A percentile compares a stretch with the other conserved stretches of the same genome.
Conservation (phyloP, 2,888 invertebrate genomes). For the Diadromus collaris region DNA sequence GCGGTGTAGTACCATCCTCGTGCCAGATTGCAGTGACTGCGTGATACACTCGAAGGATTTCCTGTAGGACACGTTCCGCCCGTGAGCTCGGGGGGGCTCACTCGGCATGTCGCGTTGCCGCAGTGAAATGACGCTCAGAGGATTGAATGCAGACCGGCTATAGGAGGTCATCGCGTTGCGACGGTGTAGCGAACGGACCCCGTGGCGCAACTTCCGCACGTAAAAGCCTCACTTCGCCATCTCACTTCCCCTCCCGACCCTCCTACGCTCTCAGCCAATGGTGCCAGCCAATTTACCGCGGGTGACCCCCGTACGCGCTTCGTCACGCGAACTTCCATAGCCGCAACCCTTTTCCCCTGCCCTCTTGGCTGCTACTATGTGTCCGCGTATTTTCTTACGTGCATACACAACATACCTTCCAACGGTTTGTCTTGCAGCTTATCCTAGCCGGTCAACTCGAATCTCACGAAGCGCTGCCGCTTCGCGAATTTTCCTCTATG, state of each 20-base stretch:
- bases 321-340: conserved; percentile 55
- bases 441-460: not conserved
- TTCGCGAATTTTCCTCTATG: not conserved
- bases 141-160: conserved; percentile 35
- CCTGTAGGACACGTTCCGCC: conserved; percentile 10
- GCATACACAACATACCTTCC: not conserved
- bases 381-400: not conserved
- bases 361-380: not conserved
- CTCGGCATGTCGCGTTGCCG: conserved; percentile 44
- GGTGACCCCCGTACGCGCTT: conserved; percentile 33
- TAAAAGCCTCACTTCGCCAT: conserved; percentile 41
- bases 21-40: conserved; percentile 5
- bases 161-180: conserved; percentile 54
- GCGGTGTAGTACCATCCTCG: conserved; percentile 3
- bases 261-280: conserved; percentile 5
- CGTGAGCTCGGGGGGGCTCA: conserved; percentile 20
- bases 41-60: conserved; percentile 8
- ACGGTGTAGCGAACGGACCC: conserved; percentile 41
- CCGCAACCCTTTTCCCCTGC: conserved; percentile 32
- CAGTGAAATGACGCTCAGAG: conserved; percentile 50
- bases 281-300: conserved; percentile 55
- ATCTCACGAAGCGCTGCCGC: not conserved
- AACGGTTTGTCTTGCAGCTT: not conserved
- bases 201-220: conserved; percentile 46
- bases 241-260: conserved; percentile 15